Evolutionary conservation across 2,888 invertebrate genomes (phyloP), one percentile per base, ranked within the genome.

Genomic region (Zelleria hepariella): DNA sequence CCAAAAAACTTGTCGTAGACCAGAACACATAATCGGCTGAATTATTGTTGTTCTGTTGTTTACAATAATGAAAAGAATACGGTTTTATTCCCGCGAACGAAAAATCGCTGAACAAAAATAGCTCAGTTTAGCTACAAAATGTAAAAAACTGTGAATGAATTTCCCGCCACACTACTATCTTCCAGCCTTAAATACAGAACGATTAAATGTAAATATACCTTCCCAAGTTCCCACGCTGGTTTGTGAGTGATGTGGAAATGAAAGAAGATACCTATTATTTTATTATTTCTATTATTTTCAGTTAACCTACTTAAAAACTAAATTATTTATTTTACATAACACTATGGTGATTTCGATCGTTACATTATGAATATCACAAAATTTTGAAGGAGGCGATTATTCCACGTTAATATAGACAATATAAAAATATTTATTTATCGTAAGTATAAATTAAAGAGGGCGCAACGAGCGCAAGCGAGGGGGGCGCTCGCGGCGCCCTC

Each of bases 311-410:
- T 20, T 58, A 51, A 7, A 10, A 21, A 52, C 21, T 72, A 72
- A 72, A 78, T 75, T 80, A 74, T 78, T 75, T 85, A 80, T 80
- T 77, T 83, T 86, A 86, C 83, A 86, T 77, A 83, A 76, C 72
- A 78, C 76, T 80, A 82, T 79, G 81, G 80, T 84, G 86, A 82
- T 81, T 82, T 83, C 78, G 82, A 81, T 32, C 58, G 47, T 56
- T 59, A 25, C 80, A 82, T 75, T 73, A 79, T 86, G 84, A 84
- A 86, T 88, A 88, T 88, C 88, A 88, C 88, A 88, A 86, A 84
- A 81, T 82, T 42, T 85, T 78, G 76, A 86, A 87, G 82, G 76
- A 86, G 82, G 82, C 82, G 85, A 86, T 82, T 74, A 78, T 78
- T 81, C 74, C 77, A 83, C 78, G 77, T 85, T 82, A 83, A 77